Percentiles rank a stretch among this genome's conserved stretches.
Conservation (phyloP, 1,140 invertebrate genomes). For the Drosophila sulfurigaster region DNA sequence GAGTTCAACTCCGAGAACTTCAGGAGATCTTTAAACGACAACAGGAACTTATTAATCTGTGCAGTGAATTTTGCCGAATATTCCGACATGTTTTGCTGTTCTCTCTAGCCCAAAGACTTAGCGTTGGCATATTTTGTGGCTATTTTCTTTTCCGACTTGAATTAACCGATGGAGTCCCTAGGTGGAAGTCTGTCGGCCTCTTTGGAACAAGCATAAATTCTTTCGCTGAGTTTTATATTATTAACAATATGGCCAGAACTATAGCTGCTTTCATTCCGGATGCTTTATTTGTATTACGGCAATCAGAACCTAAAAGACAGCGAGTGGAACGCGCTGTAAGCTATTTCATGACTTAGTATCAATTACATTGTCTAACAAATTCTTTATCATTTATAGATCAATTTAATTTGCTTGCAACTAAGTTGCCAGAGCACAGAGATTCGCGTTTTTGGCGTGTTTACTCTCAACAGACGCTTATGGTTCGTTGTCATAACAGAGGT, state of each 20-base stretch:
- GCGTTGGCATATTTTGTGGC: too few relatives aligned
- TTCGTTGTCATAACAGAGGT: neutral
- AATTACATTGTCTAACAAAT: neutral
- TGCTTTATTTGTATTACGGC: too few relatives aligned
- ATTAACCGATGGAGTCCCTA: too few relatives aligned
- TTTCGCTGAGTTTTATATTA: too few relatives aligned
- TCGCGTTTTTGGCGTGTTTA: neutral
- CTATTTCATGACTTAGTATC: neutral
- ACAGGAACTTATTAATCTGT: constrained; percentile 2
- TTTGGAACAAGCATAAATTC: too few relatives aligned
- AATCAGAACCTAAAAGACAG: too few relatives aligned
- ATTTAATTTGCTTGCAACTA: constrained; percentile 3
- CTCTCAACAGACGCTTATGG: neutral
- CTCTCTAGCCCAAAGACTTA: too few relatives aligned
- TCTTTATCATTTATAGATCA: neutral
- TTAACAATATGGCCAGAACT: too few relatives aligned
- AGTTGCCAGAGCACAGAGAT: constrained; percentile 13
- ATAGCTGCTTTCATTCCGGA: too few relatives aligned
- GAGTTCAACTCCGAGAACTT: neutral
- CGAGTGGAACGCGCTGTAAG: constrained; percentile 15
- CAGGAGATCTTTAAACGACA: neutral
- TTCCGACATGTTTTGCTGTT: neutral
- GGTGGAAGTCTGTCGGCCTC: too few relatives aligned
- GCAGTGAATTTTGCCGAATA: constrained; percentile 1
- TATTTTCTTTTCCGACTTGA: too few relatives aligned